Conservation (phyloP, 2,113 vertebrate genomes). For the Aix galericulata region DNA sequence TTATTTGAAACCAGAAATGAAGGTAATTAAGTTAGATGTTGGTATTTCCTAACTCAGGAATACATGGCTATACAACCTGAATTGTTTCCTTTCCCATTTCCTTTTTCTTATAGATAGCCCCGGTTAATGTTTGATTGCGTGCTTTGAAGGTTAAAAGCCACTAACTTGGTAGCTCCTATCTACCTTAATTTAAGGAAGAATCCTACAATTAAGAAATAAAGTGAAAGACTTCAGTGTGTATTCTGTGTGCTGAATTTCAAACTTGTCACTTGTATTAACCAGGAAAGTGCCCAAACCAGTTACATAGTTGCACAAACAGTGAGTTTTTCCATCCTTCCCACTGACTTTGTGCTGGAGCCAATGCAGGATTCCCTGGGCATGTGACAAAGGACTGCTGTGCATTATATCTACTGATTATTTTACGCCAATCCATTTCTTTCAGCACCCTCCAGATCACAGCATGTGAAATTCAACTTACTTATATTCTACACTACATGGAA, state of each 20-base stretch:
- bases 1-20: neutral
- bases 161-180: neutral
- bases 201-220: neutral
- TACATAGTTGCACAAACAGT: neutral
- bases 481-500: neutral
- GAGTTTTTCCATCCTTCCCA: neutral
- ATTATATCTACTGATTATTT: neutral
- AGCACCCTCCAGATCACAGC: neutral
- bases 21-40: neutral
- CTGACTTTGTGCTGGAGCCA: neutral
- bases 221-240: neutral
- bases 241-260: neutral
- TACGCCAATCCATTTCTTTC: neutral
- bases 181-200: neutral
- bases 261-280: rapidly evolving
- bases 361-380: neutral
- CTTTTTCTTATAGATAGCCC: neutral
- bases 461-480: neutral
- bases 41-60: neutral
- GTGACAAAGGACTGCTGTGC: neutral
- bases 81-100: neutral
- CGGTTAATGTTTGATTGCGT: neutral
- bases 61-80: neutral
- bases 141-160: neutral
- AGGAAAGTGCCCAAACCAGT: neutral